Conservation (phyloP, 2,797 vertebrate species). For the Ibycter americanus region DNA sequence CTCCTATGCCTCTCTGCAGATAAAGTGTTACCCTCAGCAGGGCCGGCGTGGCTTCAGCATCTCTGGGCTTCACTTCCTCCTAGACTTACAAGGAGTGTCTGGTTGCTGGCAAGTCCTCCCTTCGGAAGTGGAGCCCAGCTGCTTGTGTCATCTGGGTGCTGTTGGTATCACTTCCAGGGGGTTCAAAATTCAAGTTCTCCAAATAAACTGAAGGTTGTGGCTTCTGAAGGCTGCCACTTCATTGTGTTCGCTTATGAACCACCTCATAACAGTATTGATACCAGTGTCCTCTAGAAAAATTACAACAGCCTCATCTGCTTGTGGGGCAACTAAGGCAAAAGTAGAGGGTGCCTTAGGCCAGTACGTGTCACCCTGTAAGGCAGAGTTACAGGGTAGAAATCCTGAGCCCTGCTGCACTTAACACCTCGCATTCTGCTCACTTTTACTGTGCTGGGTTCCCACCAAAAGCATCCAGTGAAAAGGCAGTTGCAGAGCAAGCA, state of each 20-base stretch:
- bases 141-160: background rate
- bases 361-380: accelerated
- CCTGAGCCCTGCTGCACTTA: background rate
- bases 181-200: background rate
- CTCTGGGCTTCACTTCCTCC: slow-evolving; percentile 13
- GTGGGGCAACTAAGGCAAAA: background rate
- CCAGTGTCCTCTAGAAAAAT: background rate
- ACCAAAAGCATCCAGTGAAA: background rate
- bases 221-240: background rate
- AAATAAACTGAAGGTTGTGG: background rate
- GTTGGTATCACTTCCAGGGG: background rate
- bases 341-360: background rate
- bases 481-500: background rate
- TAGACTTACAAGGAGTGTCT: background rate
- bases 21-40: background rate
- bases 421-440: accelerated
- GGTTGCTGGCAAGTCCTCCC: background rate
- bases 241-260: background rate
- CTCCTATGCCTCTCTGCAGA: background rate
- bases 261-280: background rate
- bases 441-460: background rate
- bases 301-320: background rate
- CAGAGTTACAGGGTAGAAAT: background rate
- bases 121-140: slow-evolving; percentile 10
- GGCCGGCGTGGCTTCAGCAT: background rate